Percentiles rank a stretch among this genome's conserved stretches.
phyloP scores from a whole-genome alignment of 2,797 vertebrate species.

The Lepilemur ruficaudatus region DNA sequence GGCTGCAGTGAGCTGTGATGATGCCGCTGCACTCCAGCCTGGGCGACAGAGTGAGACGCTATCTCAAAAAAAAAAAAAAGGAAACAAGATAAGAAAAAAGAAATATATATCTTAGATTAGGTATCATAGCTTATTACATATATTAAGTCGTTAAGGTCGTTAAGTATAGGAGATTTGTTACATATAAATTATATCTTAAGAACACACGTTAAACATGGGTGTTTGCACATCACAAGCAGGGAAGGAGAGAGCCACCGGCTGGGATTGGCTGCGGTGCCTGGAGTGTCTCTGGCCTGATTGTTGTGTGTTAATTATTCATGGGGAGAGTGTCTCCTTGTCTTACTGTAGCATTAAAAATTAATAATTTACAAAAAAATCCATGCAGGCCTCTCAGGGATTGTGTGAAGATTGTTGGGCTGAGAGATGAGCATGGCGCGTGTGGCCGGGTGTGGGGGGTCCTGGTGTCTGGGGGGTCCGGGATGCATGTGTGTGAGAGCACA shows the following conservation, averaged over 20 bases:
- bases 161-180: neutral
- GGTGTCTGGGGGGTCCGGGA: no score
- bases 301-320: conserved; percentile 15
- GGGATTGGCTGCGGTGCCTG: neutral
- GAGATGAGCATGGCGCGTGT: neutral
- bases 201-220: fast-evolving
- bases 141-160: neutral
- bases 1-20: neutral
- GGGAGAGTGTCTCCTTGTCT: neutral
- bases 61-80: neutral
- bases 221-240: fast-evolving
- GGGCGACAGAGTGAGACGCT: neutral
- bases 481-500: neutral
- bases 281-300: neutral
- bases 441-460: no score
- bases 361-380: conserved; percentile 25
- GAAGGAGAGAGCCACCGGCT: neutral
- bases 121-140: neutral
- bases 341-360: conserved; percentile 50
- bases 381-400: neutral
- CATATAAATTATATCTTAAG: neutral
- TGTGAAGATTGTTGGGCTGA: neutral
- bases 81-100: no score
- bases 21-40: neutral
- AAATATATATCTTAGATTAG: neutral